Conservation (phyloP, 2,113 vertebrate genomes). For the Platysteira castanea region DNA sequence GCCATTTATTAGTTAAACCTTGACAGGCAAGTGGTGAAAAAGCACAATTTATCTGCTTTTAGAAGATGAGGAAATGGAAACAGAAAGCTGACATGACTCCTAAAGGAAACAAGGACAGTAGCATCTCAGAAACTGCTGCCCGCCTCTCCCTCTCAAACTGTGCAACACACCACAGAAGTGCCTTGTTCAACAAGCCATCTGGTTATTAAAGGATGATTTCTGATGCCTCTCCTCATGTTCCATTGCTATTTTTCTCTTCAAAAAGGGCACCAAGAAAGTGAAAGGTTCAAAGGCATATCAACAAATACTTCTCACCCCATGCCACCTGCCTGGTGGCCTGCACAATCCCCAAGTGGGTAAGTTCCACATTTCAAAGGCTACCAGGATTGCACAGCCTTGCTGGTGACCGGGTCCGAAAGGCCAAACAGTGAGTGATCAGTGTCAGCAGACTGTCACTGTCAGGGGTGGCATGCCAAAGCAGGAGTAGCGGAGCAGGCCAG, state of each 20-base stretch:
- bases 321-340: background rate
- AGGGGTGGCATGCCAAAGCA: background rate
- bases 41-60: background rate
- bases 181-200: background rate
- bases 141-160: background rate
- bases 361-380: background rate
- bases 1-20: background rate
- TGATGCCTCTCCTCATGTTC: background rate
- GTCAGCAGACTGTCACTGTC: background rate
- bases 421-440: fast-evolving
- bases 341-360: too few relatives aligned
- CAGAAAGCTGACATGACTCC: background rate
- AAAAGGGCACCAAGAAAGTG: background rate
- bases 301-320: background rate
- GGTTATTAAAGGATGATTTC: background rate
- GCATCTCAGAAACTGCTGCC: background rate
- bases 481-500: background rate
- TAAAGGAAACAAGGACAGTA: background rate
- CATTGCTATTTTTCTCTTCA: background rate
- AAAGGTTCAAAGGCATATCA: background rate
- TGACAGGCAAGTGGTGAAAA: background rate
- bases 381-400: background rate
- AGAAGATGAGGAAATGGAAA: background rate
- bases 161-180: background rate
- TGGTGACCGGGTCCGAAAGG: background rate